These are phyloP conservation scores for Idaea biselata DNA, from an alignment of 2,888 invertebrate genomes.

Conservation along the genomic window DNA sequence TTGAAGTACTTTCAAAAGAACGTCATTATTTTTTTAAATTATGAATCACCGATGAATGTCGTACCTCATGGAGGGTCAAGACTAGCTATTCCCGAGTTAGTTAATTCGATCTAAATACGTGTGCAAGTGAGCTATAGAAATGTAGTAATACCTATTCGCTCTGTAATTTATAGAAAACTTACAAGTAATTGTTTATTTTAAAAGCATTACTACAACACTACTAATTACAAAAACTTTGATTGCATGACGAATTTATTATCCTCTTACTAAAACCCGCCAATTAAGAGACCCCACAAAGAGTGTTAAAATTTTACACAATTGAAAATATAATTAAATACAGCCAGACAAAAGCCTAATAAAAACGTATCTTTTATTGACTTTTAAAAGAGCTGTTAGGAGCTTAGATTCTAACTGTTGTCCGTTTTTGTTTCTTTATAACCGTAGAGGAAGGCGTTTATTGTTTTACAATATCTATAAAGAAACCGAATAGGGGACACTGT, in stretches of 20 bases:
- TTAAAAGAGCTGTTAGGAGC: not conserved
- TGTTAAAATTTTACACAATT: not conserved
- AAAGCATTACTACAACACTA: not conserved
- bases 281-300: not conserved
- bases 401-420: not conserved
- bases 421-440: not conserved
- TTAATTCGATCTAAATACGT: too few relatives aligned
- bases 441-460: not conserved
- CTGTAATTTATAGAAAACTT: too few relatives aligned
- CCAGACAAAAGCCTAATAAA: not conserved
- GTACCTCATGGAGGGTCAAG: too few relatives aligned
- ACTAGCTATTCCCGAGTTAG: too few relatives aligned
- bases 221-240: not conserved
- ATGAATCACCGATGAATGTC: too few relatives aligned
- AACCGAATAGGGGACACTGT: not conserved
- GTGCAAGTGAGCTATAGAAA: too few relatives aligned
- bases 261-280: not conserved
- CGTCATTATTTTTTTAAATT: too few relatives aligned
- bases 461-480: not conserved
- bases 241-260: not conserved
- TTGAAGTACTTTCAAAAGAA: too few relatives aligned
- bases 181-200: not conserved
- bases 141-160: not conserved
- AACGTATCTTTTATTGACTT: not conserved
- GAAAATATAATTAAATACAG: not conserved